A percentile compares a stretch with the other conserved stretches of the same genome.
These are phyloP conservation scores for Conger conger DNA, from an alignment of 2,113 vertebrate genomes.

Conservation along the genomic window DNA sequence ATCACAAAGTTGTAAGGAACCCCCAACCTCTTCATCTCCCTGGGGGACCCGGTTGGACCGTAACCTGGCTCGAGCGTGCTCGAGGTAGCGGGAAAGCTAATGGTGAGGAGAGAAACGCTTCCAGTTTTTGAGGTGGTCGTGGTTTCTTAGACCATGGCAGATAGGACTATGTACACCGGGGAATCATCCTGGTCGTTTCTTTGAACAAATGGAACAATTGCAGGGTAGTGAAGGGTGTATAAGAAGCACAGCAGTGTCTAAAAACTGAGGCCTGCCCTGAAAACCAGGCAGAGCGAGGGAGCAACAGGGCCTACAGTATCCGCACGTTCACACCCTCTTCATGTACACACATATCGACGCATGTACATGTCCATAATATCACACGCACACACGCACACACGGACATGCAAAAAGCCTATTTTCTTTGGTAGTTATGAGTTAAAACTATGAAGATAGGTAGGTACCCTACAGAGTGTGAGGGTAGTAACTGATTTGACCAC, in stretches of 20 bases:
- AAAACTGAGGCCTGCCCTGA: background rate
- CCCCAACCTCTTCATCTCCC: background rate
- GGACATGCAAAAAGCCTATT: slow-evolving; percentile 29
- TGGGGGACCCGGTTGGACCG: background rate
- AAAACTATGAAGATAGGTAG: slow-evolving; percentile 18
- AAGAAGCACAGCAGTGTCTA: slow-evolving; percentile 8
- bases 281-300: background rate
- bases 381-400: slow-evolving; percentile 27
- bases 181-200: too few species aligned
- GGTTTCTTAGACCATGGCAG: too few species aligned
- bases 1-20: background rate
- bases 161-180: too few species aligned
- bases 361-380: slow-evolving; percentile 7
- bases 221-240: slow-evolving; percentile 10
- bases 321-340: background rate
- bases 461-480: background rate
- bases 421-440: slow-evolving; percentile 21
- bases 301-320: background rate
- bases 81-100: background rate
- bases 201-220: too few species aligned
- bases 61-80: background rate
- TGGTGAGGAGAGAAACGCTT: background rate
- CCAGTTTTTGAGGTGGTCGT: background rate
- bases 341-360: background rate
- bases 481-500: background rate